Conservation (phyloP, 2,888 invertebrate species). For the Ichneumon xanthorius region DNA sequence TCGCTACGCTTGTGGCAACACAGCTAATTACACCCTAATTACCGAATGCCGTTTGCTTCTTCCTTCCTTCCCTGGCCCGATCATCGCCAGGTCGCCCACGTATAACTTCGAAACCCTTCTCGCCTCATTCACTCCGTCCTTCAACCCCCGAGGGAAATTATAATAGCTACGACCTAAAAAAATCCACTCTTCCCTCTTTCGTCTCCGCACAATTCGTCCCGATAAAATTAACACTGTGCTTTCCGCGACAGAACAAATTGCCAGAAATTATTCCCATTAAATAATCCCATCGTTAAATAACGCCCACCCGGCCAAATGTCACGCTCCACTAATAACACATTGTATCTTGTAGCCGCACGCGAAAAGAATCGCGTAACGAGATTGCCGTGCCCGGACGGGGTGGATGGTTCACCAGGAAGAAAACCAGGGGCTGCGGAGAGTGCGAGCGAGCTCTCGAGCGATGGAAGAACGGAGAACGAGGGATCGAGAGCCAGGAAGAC, state of each 20-base stretch:
- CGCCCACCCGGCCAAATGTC: constrained; percentile 18
- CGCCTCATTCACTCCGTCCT: constrained; percentile 14
- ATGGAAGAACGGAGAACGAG: constrained; percentile 12
- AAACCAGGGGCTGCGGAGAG: constrained; percentile 4
- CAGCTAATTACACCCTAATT: constrained; percentile 61
- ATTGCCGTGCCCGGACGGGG: neutral
- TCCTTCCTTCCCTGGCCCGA: constrained; percentile 63
- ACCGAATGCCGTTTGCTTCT: constrained; percentile 66
- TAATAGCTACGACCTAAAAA: constrained; percentile 5
- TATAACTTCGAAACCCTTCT: constrained; percentile 49
- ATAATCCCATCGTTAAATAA: constrained; percentile 17
- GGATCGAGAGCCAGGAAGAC: constrained; percentile 1
- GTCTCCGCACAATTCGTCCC: neutral
- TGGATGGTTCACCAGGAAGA: neutral
- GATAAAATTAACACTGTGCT: neutral
- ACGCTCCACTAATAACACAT: constrained; percentile 19
- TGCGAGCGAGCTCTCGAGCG: constrained; percentile 22
- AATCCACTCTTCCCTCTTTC: constrained; percentile 15
- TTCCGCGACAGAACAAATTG: neutral
- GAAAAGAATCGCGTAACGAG: constrained; percentile 45
- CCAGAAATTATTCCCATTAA: neutral
- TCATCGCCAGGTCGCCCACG: constrained; percentile 35
- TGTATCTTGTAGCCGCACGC: constrained; percentile 16
- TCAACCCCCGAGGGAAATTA: constrained; percentile 62
- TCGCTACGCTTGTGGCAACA: constrained; percentile 1